Base-by-base conservation (phyloP, 1,140 invertebrate genomes). In the Lanistes nyassanus region DNA sequence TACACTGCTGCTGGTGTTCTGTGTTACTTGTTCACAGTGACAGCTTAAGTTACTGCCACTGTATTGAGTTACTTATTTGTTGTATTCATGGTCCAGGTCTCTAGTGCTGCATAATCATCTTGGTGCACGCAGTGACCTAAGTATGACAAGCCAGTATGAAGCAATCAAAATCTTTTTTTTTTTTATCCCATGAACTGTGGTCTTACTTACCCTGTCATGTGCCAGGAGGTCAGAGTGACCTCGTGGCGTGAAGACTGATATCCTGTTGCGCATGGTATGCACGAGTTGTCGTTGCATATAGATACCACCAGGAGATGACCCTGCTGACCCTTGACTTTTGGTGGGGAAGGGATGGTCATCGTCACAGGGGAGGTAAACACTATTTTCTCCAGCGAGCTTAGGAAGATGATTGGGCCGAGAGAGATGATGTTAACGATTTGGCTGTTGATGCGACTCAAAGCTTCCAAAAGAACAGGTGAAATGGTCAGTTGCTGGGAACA, bases 261-360 rank as follows among this genome's bases (percentile, higher is more conserved):
- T 19, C 80, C 82, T 58, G 79, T 82, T 16, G 81, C 76, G 31
- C 80, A 81, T 2, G 86, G 85, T n/a, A 81, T 75, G 75, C 86
- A 87, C 0, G 84, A 83, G 82, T 85, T 87, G 62, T 88, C 85
- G 31, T 80, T 80, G 71, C 76, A 82, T 51, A 85, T 81, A 11
- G 84, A 84, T 34, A 87, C 60, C 16, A 88, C 39, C 58, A 83
- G 80, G 29, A 87, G 78, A 60, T 85, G 81, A 26, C 86, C 85
- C 3, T 75, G 67, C 62, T 74, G 70, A 34, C 78, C 76, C 62
- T 72, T 76, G n/a, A 81, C 68, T 19, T 81, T 80, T 4, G 77
- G 53, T 60, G 85, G 86, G 21, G 85, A 82, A 31, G 86, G 84
- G 3, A 88, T 80, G 36, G 81, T 85, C 26, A 82, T 47, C 3